Conservation (phyloP, 1,140 invertebrate species). For the Phthorimaea operculella region DNA sequence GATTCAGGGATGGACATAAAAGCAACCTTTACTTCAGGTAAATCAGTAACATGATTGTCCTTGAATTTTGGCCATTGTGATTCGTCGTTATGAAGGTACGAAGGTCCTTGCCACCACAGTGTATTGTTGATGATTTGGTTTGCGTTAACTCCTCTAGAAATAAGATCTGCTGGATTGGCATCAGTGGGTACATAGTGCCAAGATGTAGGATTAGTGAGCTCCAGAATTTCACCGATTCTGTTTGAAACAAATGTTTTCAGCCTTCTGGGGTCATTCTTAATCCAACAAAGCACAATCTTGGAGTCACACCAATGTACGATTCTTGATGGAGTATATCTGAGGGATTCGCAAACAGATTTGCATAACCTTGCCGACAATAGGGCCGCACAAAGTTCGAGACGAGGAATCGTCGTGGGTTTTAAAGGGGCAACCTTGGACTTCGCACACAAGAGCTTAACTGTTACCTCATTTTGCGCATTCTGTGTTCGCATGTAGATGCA, state of each 20-base stretch:
- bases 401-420: slow-evolving; percentile 11
- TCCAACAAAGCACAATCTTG: slow-evolving; percentile 9
- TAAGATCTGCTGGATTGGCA: neutral
- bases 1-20: neutral
- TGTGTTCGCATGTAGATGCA: slow-evolving; percentile 3
- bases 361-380: slow-evolving; percentile 8
- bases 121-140: neutral
- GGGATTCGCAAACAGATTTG: neutral
- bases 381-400: slow-evolving; percentile 9
- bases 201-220: neutral
- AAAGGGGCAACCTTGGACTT: slow-evolving; percentile 10
- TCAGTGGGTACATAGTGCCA: slow-evolving; percentile 15
- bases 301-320: slow-evolving; percentile 11
- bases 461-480: neutral
- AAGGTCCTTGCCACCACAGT: slow-evolving; percentile 1
- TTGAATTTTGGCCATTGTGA: neutral
- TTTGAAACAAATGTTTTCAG: slow-evolving; percentile 11
- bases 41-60: neutral
- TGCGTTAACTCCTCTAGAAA: neutral
- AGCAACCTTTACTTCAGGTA: neutral
- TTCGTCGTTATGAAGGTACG: neutral
- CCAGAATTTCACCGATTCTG: slow-evolving; percentile 5
- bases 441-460: slow-evolving; percentile 7
- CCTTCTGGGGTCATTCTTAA: slow-evolving; percentile 3
- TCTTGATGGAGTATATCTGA: neutral